phyloP scores from a whole-genome alignment of 2,797 vertebrate species.

The Alca torda region DNA sequence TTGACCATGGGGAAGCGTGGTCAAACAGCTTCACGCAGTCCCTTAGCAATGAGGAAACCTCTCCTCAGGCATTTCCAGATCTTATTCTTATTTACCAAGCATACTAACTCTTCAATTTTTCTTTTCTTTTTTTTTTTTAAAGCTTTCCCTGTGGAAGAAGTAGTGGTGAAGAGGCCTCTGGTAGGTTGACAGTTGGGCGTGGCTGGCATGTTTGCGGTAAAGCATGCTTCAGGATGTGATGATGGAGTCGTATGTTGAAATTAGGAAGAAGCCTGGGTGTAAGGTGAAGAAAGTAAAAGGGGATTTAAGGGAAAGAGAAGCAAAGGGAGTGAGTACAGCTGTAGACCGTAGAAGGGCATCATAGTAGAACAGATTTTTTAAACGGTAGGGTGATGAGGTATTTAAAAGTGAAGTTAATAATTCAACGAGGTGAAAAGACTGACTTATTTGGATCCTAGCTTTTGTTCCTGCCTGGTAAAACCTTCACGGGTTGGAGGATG shows the following conservation, averaged over 20 bases:
- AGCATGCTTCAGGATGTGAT: not conserved
- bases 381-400: not conserved
- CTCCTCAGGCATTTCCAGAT: not conserved
- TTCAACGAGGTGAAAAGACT: not conserved
- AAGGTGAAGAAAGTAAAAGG: not conserved
- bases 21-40: rapidly evolving
- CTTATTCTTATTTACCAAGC: not conserved
- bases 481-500: not conserved
- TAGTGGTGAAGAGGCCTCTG: not conserved
- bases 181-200: not conserved
- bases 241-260: not conserved
- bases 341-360: not conserved
- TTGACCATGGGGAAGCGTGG: rapidly evolving
- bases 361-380: not conserved
- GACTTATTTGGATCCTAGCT: not conserved
- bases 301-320: not conserved
- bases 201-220: not conserved
- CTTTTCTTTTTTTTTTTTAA: too few species aligned
- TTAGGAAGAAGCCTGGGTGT: not conserved
- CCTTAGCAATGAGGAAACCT: not conserved
- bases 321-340: not conserved
- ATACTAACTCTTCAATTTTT: rapidly evolving
- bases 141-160: not conserved
- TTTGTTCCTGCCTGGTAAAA: not conserved
- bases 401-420: not conserved